Evolutionary conservation across 2,113 vertebrate species (phyloP), one percentile per base, ranked within the genome.

Genomic region (Megatriorchis doriae): DNA sequence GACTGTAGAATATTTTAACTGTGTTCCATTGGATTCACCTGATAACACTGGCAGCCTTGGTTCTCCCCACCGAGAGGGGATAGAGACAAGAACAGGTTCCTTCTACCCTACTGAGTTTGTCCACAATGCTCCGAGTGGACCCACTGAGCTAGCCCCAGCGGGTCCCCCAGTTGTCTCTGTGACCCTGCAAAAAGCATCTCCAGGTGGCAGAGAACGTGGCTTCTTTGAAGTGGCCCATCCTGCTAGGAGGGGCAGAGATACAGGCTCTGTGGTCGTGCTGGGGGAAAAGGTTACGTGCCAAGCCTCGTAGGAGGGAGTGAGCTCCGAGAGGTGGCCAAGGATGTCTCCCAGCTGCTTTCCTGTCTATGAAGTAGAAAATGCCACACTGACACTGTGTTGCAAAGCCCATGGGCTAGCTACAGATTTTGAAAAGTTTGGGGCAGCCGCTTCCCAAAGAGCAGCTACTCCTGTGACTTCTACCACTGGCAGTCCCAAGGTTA

Each of bases 261-360:
- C 1, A 1, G 23, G 23, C 25, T 73, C 53, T 52, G 36, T 29
- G 12, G 48, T 63, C 26, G 5, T 67, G 17, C 19, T 36, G 25
- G 15, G 31, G 47, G 32, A 86, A 17, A 74, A 11, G 23, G 13
- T 31, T 40, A 18, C 16, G 19, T 15, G 4, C 71, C 34, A 26
- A 87, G 19, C 4, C 7, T 65, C 5, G 1, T 1, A 70, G 56
- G 27, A 73, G 16, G 7, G 9, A 0, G 0, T 42, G 72, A 74
- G 29, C 26, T 71, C n/a, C 34, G 58, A 58, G 38, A 71, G 8
- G 11, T 29, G 19, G 4, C 27, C 36, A 58, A 18, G 40, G 27
- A 32, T 25, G 12, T 34, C 59, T 55, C 43, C 25, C 53, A 17
- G 62, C 16, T 71, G 10, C 32, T 80, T 85, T 18, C 20, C 32